phyloP scores from a whole-genome alignment of 1,140 invertebrate genomes.

The Chymomyza costata region DNA sequence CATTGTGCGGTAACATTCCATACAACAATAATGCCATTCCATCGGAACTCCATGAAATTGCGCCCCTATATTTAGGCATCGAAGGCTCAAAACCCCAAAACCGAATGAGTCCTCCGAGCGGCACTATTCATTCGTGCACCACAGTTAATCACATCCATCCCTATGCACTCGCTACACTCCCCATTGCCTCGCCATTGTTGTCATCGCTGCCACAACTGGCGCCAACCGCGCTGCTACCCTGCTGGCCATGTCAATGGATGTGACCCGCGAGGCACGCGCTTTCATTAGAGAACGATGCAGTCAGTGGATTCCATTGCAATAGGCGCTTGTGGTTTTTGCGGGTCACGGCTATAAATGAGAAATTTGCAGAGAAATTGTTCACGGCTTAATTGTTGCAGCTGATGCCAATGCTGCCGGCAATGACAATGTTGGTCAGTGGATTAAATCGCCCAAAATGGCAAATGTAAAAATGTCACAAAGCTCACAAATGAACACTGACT shows the following conservation, averaged over 20 bases:
- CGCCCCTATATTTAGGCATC: slow-evolving; percentile 42
- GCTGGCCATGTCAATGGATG: slow-evolving; percentile 22
- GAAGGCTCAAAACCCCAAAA: slow-evolving; percentile 40
- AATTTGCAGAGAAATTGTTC: slow-evolving; percentile 55
- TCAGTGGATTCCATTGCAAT: slow-evolving; percentile 25
- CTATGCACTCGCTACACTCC: slow-evolving; percentile 9
- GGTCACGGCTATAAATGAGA: slow-evolving; percentile 46
- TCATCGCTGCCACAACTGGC: neutral
- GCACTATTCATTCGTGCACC: slow-evolving; percentile 5
- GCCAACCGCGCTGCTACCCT: slow-evolving; percentile 1
- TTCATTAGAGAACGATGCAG: slow-evolving; percentile 25
- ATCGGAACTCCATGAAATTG: slow-evolving; percentile 11
- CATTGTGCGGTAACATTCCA: no score
- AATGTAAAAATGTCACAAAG: slow-evolving; percentile 31
- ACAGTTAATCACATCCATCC: slow-evolving; percentile 52
- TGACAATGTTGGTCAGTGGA: slow-evolving; percentile 25
- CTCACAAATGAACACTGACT: slow-evolving; percentile 42
- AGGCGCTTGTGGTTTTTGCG: slow-evolving; percentile 29
- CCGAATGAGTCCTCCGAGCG: slow-evolving; percentile 1
- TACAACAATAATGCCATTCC: no score
- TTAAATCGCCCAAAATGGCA: slow-evolving; percentile 27
- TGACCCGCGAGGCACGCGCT: slow-evolving; percentile 35
- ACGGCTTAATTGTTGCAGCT: slow-evolving; percentile 56
- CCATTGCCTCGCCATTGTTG: slow-evolving; percentile 7
- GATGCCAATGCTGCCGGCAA: slow-evolving; percentile 20